phyloP scores from a whole-genome alignment of 37 sponge, comb jelly and placozoan species.

The Halichondria panicea region DNA sequence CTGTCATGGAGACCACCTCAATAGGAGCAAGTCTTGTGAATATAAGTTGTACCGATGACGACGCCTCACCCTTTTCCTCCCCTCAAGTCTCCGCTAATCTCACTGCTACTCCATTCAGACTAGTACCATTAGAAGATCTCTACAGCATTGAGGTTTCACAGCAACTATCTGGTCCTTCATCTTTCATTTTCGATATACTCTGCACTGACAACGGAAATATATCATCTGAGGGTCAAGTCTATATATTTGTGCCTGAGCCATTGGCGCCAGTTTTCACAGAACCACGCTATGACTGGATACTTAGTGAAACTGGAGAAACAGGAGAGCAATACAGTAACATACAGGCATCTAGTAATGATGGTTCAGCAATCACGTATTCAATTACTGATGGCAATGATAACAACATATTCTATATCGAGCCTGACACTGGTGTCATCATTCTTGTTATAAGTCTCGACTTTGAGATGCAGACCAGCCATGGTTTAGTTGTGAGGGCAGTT shows the following conservation, averaged over 20 bases:
- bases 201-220: conserved; percentile 45
- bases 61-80: conserved; percentile 30
- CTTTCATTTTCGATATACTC: conserved; percentile 47
- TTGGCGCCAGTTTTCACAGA: conserved; percentile 54
- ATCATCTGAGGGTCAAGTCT: conserved; percentile 29
- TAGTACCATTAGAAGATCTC: conserved; percentile 40
- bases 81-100: conserved; percentile 13
- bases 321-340: conserved; percentile 24
- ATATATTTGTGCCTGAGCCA: conserved; percentile 60
- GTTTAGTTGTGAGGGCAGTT: conserved; percentile 30
- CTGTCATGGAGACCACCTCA: conserved; percentile 50
- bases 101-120: not conserved
- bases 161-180: conserved; percentile 12
- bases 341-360: conserved; percentile 39
- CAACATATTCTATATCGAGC: conserved; percentile 53
- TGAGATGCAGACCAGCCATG: conserved; percentile 42
- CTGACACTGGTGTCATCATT: conserved; percentile 38
- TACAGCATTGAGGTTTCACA: conserved; percentile 34
- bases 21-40: conserved; percentile 25
- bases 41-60: conserved; percentile 59
- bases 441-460: conserved; percentile 52
- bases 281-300: conserved; percentile 54
- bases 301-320: conserved; percentile 33
- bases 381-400: conserved; percentile 53
- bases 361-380: conserved; percentile 32